Evolutionary conservation across 2,888 invertebrate genomes (phyloP).

Genomic region (Cheilosia impressa): DNA sequence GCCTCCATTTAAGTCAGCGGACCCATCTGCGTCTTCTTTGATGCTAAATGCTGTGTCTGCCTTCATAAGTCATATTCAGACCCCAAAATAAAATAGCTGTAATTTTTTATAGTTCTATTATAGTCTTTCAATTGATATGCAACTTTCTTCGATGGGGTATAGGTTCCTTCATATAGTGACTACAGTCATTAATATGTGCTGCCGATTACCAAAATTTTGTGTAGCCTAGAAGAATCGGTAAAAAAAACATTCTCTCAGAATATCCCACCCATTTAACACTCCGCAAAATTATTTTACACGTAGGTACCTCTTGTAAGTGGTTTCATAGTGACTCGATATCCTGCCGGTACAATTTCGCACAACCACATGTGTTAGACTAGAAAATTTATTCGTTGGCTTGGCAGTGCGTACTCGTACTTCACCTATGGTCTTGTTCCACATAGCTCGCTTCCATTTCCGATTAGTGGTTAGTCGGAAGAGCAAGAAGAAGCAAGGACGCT

Average conservation of each 20-base stretch:
- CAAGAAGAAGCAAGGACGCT: constrained; percentile 9
- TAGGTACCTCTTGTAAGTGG: constrained; percentile 13
- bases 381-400: constrained; percentile 66
- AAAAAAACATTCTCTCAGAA: background rate
- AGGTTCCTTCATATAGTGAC: background rate
- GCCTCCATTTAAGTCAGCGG: too few species aligned
- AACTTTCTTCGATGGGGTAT: too few species aligned
- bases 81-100: too few species aligned
- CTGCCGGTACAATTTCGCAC: constrained; percentile 5
- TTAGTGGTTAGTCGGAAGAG: constrained; percentile 31
- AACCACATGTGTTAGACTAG: constrained; percentile 58
- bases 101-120: too few species aligned
- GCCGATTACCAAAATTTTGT: constrained; percentile 1
- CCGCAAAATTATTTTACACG: background rate
- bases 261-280: constrained; percentile 22
- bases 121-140: too few species aligned
- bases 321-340: constrained; percentile 5
- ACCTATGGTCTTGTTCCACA: constrained; percentile 54
- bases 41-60: too few species aligned
- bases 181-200: background rate
- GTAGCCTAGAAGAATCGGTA: too few species aligned
- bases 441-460: constrained; percentile 24
- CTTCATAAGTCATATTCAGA: too few species aligned
- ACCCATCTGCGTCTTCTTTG: too few species aligned
- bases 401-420: constrained; percentile 60